A percentile compares a stretch with the other conserved stretches of the same genome.
Conservation (phyloP, 2,888 invertebrate species). For the Lydus trimaculatus region DNA sequence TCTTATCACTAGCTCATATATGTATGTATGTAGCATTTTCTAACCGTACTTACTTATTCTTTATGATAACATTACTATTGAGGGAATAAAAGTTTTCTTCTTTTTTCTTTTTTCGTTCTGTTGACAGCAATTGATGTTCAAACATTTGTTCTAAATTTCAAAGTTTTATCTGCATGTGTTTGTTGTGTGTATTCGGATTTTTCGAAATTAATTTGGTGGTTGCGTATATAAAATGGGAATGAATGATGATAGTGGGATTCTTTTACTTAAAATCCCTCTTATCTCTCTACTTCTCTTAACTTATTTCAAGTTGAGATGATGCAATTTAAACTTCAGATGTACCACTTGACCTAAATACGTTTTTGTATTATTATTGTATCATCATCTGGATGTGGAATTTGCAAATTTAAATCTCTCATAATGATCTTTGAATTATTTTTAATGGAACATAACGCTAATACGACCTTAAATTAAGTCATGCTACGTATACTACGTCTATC, state of each 20-base stretch:
- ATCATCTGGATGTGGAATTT: conserved; percentile 19
- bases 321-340: conserved; percentile 53
- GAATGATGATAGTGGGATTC: conserved; percentile 47
- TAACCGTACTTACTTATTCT: too few species aligned
- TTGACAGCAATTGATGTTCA: conserved; percentile 37
- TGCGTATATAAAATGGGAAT: conserved; percentile 37
- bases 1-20: neutral
- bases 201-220: conserved; percentile 48
- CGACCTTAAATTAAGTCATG: neutral
- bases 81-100: neutral
- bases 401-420: conserved; percentile 40
- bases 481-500: neutral
- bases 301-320: conserved; percentile 50
- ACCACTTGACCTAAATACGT: conserved; percentile 48
- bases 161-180: conserved; percentile 39
- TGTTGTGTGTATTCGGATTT: conserved; percentile 31
- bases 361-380: conserved; percentile 45
- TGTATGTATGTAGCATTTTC: conserved; percentile 12
- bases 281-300: conserved; percentile 44
- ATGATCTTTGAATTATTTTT: conserved; percentile 34
- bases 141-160: conserved; percentile 41
- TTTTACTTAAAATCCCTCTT: conserved; percentile 43
- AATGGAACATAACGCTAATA: neutral
- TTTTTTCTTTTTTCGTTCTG: too few species aligned
- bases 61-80: neutral